phyloP scores from a whole-genome alignment of 1,140 invertebrate genomes.

The Tetramorium parvispinum region DNA sequence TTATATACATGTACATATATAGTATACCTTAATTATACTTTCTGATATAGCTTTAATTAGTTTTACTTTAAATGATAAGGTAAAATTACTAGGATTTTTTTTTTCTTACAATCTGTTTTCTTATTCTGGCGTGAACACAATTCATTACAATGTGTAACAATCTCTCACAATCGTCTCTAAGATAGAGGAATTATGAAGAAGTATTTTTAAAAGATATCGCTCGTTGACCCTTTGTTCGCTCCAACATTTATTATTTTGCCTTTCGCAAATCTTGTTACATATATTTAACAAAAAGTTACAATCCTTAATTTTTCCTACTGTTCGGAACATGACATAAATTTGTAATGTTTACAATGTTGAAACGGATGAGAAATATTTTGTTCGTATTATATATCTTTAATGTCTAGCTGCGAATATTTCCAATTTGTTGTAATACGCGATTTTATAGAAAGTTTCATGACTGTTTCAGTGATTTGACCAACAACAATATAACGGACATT shows the following conservation, averaged over 20 bases:
- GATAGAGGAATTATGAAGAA: neutral
- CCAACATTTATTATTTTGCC: neutral
- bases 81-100: neutral
- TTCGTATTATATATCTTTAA: neutral
- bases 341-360: neutral
- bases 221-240: neutral
- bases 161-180: constrained; percentile 20
- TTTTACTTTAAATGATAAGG: neutral
- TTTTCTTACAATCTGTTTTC: neutral
- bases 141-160: neutral
- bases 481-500: constrained; percentile 89
- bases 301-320: neutral
- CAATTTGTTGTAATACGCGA: neutral
- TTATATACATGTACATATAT: no score
- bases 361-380: neutral
- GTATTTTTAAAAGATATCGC: constrained; percentile 36
- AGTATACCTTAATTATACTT: neutral
- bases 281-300: neutral
- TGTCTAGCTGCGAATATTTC: neutral
- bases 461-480: constrained; percentile 89
- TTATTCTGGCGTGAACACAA: neutral
- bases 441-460: neutral
- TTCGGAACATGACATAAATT: neutral
- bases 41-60: neutral
- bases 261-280: neutral